These are phyloP conservation scores for Dyspetes luteomarginatus DNA, from an alignment of 2,888 invertebrate genomes.

Conservation along the genomic window DNA sequence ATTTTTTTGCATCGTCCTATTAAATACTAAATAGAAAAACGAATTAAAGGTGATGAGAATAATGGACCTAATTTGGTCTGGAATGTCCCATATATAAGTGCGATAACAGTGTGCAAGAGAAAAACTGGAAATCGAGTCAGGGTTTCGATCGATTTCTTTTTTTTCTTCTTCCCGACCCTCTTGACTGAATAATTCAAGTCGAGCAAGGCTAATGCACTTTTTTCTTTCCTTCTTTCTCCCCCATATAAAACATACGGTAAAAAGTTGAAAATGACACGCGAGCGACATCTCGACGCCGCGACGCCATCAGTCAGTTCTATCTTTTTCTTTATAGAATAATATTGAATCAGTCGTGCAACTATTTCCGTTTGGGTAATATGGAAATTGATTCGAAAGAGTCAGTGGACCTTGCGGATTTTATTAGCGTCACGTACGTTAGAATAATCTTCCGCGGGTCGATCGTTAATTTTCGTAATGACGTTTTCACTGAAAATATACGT, in stretches of 20 bases:
- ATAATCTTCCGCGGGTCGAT: constrained; percentile 33
- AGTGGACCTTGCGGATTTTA: neutral
- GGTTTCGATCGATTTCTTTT: constrained; percentile 62
- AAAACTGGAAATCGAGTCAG: constrained; percentile 46
- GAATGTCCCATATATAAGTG: too few relatives aligned
- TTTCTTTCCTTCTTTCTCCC: neutral
- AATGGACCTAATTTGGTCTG: too few relatives aligned
- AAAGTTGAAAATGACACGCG: constrained; percentile 43
- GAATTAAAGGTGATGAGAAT: too few relatives aligned
- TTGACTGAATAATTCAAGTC: constrained; percentile 60
- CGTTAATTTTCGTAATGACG: constrained; percentile 21
- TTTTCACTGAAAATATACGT: constrained; percentile 37
- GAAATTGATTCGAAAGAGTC: neutral
- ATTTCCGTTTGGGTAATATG: neutral
- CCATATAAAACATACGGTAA: neutral
- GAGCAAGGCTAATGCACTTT: constrained; percentile 60
- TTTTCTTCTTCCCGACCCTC: constrained; percentile 16
- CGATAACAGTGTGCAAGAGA: too few relatives aligned
- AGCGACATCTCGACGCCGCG: constrained; percentile 39
- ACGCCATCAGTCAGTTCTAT: neutral
- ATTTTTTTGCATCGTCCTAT: too few relatives aligned
- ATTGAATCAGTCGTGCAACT: neutral
- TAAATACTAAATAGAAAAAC: too few relatives aligned
- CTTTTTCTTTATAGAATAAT: neutral
- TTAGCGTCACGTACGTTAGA: neutral